phyloP scores from a whole-genome alignment of 2,113 vertebrate genomes.

The Misgurnus mizolepis region DNA sequence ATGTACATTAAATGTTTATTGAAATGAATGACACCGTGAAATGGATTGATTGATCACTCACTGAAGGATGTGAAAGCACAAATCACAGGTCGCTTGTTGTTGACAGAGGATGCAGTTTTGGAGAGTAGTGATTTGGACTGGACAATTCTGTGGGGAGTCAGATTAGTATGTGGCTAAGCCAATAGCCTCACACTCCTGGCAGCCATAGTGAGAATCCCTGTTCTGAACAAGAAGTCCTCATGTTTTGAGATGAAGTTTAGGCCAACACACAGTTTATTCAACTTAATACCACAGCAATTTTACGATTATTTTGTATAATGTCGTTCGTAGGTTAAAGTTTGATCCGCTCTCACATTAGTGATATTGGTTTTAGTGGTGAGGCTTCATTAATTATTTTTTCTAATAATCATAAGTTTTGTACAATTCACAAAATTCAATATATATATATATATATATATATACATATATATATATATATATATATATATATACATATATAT shows the following conservation, averaged over 20 bases:
- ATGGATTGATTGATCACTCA: constrained; percentile 2
- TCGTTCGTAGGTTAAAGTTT: too few relatives aligned
- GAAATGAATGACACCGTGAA: not conserved
- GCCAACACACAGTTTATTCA: not conserved
- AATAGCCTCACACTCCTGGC: constrained; percentile 1
- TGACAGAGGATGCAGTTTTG: constrained; percentile 21
- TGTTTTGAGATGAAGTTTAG: constrained; percentile 21
- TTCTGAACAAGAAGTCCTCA: constrained; percentile 1
- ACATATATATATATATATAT: too few relatives aligned
- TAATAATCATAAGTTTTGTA: too few relatives aligned
- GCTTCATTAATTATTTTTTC: too few relatives aligned
- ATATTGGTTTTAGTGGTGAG: too few relatives aligned
- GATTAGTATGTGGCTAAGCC: constrained; percentile 34
- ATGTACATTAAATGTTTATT: not conserved
- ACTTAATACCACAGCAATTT: too few relatives aligned
- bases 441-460: too few relatives aligned
- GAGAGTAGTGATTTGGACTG: constrained; percentile 35
- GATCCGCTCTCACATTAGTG: too few relatives aligned
- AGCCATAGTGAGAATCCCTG: not conserved
- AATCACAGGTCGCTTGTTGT: constrained; percentile 13
- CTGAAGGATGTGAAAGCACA: constrained; percentile 4
- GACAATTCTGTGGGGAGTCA: constrained; percentile 27
- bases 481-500: too few relatives aligned
- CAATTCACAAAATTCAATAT: too few relatives aligned
- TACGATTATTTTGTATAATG: too few relatives aligned